phyloP scores from a whole-genome alignment of 2,797 vertebrate species.

The Gallinago stenura region DNA sequence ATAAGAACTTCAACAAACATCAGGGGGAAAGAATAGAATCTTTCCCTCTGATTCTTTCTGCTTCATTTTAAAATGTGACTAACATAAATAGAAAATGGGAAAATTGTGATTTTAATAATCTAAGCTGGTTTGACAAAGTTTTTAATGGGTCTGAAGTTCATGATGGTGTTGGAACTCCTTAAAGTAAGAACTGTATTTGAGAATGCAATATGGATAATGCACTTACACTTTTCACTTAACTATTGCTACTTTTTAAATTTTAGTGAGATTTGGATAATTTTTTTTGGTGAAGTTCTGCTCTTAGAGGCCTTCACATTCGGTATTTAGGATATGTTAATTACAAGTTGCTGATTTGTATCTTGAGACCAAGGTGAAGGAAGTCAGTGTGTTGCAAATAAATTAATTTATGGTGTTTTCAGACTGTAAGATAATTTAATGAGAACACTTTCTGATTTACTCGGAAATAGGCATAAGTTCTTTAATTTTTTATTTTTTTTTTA shows the following conservation, averaged over 20 bases:
- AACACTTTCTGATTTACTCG: not conserved
- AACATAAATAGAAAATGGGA: not conserved
- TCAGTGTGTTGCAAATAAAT: not conserved
- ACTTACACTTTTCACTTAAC: not conserved
- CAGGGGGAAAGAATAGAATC: not conserved
- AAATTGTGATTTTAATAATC: not conserved
- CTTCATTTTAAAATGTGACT: not conserved
- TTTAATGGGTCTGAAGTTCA: not conserved
- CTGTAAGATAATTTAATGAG: not conserved
- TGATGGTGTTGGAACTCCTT: not conserved
- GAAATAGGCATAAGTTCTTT: fast-evolving
- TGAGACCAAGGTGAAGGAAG: not conserved
- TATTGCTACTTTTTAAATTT: not conserved
- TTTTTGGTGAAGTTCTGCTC: not conserved
- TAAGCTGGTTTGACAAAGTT: not conserved
- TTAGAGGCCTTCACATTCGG: not conserved
- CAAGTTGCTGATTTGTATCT: not conserved
- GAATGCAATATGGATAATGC: not conserved
- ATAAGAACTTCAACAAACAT: not conserved
- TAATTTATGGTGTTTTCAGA: not conserved
- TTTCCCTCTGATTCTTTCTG: not conserved
- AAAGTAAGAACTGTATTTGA: not conserved
- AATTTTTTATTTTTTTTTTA: not conserved
- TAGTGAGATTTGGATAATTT: not conserved
- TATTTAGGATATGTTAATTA: not conserved